A percentile compares a stretch with the other conserved stretches of the same genome.
Evolutionary conservation across 2,797 vertebrate genomes (phyloP).

Genomic region (Ficedula albicollis): DNA sequence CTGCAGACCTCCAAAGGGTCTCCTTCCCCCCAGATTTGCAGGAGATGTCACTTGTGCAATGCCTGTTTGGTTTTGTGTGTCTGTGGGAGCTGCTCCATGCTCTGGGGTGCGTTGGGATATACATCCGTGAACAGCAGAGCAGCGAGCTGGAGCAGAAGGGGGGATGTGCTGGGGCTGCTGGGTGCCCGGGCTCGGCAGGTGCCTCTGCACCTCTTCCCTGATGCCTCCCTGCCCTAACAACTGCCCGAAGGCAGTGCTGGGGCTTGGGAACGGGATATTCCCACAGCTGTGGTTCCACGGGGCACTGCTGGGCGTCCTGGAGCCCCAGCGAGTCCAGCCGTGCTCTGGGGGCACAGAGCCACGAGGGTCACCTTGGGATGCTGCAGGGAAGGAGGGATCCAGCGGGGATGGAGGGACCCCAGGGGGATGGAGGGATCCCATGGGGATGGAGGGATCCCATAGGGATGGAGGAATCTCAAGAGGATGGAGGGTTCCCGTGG

Average conservation of each 20-base stretch:
- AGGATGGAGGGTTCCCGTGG: background rate
- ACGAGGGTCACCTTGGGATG: background rate
- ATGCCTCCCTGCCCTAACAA: background rate
- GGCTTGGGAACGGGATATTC: background rate
- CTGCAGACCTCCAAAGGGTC: background rate
- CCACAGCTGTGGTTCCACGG: accelerated
- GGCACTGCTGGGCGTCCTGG: background rate
- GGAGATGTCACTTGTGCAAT: too few relatives aligned
- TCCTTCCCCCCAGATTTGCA: background rate
- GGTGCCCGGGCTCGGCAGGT: background rate
- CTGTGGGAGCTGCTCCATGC: background rate
- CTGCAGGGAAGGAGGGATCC: accelerated
- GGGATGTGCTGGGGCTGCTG: background rate
- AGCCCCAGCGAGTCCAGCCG: accelerated
- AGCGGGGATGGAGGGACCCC: accelerated
- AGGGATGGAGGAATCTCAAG: too few relatives aligned
- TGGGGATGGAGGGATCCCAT: background rate
- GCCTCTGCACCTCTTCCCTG: background rate
- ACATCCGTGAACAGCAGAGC: background rate
- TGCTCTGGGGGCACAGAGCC: background rate
- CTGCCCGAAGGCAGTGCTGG: background rate
- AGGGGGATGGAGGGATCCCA: accelerated
- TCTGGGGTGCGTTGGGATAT: background rate
- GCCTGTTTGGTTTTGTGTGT: accelerated
- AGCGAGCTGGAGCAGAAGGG: background rate